These are phyloP conservation scores for Nothobranchius furzeri DNA, from an alignment of 2,113 vertebrate species.

Conservation along the genomic window DNA sequence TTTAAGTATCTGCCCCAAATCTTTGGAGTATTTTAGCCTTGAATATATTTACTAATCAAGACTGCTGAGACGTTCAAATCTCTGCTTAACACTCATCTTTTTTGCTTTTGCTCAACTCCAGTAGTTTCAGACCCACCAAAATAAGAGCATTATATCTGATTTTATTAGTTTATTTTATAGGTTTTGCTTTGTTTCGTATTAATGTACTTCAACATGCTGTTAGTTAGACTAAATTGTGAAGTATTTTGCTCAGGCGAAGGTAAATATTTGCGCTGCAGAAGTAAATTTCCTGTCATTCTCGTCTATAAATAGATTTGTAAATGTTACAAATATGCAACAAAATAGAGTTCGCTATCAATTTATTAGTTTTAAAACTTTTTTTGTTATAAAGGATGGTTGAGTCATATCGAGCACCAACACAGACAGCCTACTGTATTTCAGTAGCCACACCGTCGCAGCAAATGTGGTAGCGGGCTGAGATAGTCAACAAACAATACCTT, in stretches of 20 bases:
- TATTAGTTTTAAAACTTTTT: background rate
- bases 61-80: background rate
- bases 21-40: background rate
- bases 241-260: background rate
- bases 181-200: background rate
- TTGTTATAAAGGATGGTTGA: background rate
- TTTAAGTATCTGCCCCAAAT: background rate
- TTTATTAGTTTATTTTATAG: background rate
- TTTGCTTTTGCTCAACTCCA: background rate
- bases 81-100: background rate
- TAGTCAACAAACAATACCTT: slow-evolving; percentile 46
- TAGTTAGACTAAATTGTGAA: background rate
- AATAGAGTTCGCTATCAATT: background rate
- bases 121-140: background rate
- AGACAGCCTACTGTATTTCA: slow-evolving; percentile 19
- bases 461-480: slow-evolving; percentile 31
- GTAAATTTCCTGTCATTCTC: background rate
- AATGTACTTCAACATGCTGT: background rate
- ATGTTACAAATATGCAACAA: background rate
- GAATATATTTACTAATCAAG: background rate
- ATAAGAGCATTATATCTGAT: background rate
- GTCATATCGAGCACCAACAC: background rate
- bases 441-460: slow-evolving; percentile 24
- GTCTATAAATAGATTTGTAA: background rate
- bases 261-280: background rate